These are phyloP conservation scores for Myotis planiceps DNA, from an alignment of 2,797 vertebrate genomes.

Conservation along the genomic window DNA sequence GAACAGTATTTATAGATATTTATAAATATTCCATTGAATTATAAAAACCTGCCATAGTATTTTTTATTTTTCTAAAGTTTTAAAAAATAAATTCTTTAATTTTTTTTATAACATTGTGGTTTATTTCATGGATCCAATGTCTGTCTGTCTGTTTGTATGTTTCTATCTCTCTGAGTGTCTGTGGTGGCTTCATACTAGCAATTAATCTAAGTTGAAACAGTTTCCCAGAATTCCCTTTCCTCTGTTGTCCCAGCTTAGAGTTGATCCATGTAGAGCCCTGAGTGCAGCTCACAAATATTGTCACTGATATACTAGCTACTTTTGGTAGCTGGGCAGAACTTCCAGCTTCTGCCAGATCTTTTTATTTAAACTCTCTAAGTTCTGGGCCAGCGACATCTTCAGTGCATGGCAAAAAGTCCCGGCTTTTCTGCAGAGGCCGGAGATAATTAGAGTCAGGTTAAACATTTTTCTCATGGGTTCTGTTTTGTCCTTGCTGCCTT, in stretches of 20 bases:
- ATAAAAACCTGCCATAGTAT: not conserved
- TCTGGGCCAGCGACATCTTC: not conserved
- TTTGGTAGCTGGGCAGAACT: not conserved
- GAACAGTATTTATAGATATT: not conserved
- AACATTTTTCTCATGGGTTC: not conserved
- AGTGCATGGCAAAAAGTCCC: not conserved
- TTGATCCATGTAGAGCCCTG: fast-evolving
- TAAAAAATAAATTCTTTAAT: not conserved
- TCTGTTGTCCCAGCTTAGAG: not conserved
- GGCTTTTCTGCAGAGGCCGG: fast-evolving
- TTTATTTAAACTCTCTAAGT: not conserved
- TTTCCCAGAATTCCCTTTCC: not conserved
- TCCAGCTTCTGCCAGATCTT: not conserved
- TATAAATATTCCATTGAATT: not conserved
- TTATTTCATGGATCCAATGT: not conserved
- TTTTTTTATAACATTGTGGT: not conserved
- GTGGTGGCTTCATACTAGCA: not conserved
- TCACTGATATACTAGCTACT: not conserved
- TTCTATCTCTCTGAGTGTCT: not conserved
- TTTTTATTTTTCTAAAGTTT: not conserved
- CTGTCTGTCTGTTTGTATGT: not conserved
- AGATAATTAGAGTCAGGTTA: not conserved
- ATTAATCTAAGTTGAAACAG: not conserved
- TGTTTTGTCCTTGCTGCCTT: not conserved
- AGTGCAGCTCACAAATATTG: too few species aligned